phyloP scores from a whole-genome alignment of 1,140 invertebrate genomes.

The Hirudo medicinalis region DNA sequence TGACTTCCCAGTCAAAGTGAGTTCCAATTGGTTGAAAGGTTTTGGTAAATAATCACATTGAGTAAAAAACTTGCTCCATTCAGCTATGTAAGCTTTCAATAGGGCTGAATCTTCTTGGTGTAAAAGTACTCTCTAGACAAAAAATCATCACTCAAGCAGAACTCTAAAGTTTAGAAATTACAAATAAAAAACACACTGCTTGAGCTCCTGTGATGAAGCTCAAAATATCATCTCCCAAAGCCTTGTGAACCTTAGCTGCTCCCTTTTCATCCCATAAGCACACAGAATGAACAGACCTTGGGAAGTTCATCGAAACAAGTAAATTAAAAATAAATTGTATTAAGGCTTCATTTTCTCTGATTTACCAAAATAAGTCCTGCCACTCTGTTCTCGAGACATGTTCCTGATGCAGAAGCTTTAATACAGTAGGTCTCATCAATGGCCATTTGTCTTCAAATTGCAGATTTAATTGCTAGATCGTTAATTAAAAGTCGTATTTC shows the following conservation, averaged over 20 bases:
- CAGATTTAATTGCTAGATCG: conserved; percentile 34
- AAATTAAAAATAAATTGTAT: not conserved
- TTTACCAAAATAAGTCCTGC: conserved; percentile 84
- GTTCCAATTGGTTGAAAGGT: conserved; percentile 83
- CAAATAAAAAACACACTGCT: conserved; percentile 44
- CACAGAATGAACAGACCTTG: conserved; percentile 66
- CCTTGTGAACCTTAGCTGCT: conserved; percentile 67
- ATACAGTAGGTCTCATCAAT: conserved; percentile 74
- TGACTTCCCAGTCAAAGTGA: conserved; percentile 54
- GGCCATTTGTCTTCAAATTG: conserved; percentile 90
- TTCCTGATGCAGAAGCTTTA: conserved; percentile 82
- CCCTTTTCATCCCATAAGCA: conserved; percentile 94
- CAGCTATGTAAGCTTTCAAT: conserved; percentile 83
- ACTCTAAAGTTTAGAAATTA: not conserved
- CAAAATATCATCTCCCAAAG: conserved; percentile 79
- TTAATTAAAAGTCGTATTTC: not conserved
- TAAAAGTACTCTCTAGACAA: conserved; percentile 58
- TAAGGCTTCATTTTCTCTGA: not conserved
- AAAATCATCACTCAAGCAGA: not conserved
- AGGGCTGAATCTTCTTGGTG: conserved; percentile 86
- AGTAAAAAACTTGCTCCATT: conserved; percentile 94
- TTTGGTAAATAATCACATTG: conserved; percentile 91
- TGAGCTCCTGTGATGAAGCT: conserved; percentile 88
- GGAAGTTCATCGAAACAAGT: not conserved
- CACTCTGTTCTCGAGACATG: conserved; percentile 82